A percentile compares a stretch with the other conserved stretches of the same genome.
These are phyloP conservation scores for Clivina fossor DNA, from an alignment of 2,888 invertebrate species.

Conservation along the genomic window DNA sequence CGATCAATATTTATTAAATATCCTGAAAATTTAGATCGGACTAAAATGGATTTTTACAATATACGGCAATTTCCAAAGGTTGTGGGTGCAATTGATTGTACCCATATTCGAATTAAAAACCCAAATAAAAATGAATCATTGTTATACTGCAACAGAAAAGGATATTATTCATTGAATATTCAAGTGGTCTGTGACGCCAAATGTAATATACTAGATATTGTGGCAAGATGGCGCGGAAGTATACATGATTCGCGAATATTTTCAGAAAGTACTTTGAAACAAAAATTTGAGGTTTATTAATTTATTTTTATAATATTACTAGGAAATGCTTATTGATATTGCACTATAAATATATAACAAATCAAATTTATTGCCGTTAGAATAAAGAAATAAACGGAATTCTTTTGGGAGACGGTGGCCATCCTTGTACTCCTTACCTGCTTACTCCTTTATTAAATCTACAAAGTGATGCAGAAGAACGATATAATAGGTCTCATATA, in stretches of 20 bases:
- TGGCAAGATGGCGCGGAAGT: constrained; percentile 10
- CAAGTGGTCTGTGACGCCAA: constrained; percentile 10
- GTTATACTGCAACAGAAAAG: not conserved
- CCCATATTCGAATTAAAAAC: constrained; percentile 5
- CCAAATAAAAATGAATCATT: not conserved
- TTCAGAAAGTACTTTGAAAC: not conserved
- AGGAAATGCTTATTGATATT: not conserved
- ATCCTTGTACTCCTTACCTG: constrained; percentile 7
- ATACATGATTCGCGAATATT: constrained; percentile 11
- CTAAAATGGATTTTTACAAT: not conserved
- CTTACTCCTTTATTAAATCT: constrained; percentile 12
- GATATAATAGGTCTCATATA: constrained; percentile 11
- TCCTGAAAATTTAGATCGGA: too few species aligned
- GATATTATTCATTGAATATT: constrained; percentile 1
- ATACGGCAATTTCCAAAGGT: not conserved
- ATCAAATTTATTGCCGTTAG: not conserved
- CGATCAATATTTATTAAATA: too few species aligned
- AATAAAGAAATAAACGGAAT: constrained; percentile 9
- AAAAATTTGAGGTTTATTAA: constrained; percentile 2
- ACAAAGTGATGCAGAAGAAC: not conserved
- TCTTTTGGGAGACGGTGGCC: constrained; percentile 12
- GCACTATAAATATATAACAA: too few species aligned
- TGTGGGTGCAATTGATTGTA: not conserved
- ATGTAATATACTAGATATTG: constrained; percentile 3
- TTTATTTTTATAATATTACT: not conserved